These are phyloP conservation scores for Steromphala cineraria DNA, from an alignment of 2,888 invertebrate genomes.

Conservation along the genomic window DNA sequence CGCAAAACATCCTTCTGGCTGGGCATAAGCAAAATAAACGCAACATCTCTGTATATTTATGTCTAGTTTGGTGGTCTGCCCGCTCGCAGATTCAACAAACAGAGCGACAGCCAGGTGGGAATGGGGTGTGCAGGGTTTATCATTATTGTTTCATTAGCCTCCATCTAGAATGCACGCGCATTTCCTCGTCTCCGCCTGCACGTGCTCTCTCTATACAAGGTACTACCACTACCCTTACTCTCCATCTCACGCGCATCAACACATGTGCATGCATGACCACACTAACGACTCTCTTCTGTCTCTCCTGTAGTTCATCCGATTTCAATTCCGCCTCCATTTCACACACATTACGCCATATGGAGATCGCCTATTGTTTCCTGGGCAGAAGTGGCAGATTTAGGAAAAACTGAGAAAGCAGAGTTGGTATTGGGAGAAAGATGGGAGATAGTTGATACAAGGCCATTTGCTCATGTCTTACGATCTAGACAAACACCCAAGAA, in stretches of 20 bases:
- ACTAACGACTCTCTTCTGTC: constrained; percentile 4
- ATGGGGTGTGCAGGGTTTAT: constrained; percentile 18
- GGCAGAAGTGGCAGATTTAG: constrained; percentile 4
- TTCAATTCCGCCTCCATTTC: constrained; percentile 11
- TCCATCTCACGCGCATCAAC: not conserved
- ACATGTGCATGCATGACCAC: not conserved
- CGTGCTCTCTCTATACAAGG: not conserved
- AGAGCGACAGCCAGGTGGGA: constrained; percentile 2
- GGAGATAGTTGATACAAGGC: not conserved
- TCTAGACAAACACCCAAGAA: not conserved
- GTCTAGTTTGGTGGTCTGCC: constrained; percentile 25
- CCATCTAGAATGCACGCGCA: not conserved
- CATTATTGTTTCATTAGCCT: constrained; percentile 36
- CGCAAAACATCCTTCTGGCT: constrained; percentile 28
- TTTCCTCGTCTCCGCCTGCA: not conserved
- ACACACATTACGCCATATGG: constrained; percentile 7
- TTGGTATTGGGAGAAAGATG: not conserved
- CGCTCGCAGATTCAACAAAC: constrained; percentile 25
- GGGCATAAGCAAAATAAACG: constrained; percentile 26
- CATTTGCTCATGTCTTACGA: not conserved
- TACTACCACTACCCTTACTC: not conserved
- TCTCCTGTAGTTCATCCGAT: not conserved
- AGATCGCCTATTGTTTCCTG: constrained; percentile 10
- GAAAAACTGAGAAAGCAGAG: not conserved
- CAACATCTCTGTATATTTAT: constrained; percentile 27